Evolutionary conservation across 2,113 vertebrate species (phyloP), one percentile per base, ranked within the genome.

Genomic region (Arothron firmamentum): DNA sequence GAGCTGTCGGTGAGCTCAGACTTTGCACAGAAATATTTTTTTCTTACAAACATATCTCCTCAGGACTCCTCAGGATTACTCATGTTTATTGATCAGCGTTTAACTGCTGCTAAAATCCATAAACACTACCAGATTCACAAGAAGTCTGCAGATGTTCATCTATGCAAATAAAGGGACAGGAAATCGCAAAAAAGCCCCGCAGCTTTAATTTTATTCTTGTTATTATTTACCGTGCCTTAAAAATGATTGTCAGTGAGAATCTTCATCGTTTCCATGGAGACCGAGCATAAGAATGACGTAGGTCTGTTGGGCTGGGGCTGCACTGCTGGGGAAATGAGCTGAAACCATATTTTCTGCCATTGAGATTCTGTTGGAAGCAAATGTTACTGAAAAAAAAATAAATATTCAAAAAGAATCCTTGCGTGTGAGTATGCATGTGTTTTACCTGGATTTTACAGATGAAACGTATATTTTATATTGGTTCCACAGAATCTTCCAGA

Each of bases 281-380:
- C 43, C 16, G 16, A 45, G 34, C 8, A 12, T 38, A 4, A 38
- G 34, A 10, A 12, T 38, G 9, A 38, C 1, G 15, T 15, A 45
- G 43, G 43, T 16, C 43, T 45, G 43, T 45, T 45, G 43, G 43
- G 16, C 6, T 31, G 42, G 6, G 42, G 42, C 14, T 16, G 17
- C 43, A 15, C 43, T 45, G 43, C 43, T 45, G 43, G 2, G 43
- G 5, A 17, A 14, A 45, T 3, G n/a, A 49, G 9, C 47, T 18
- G 16, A 10, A 18, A 10, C 17, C 3, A 49, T 9, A 18, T 18
- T 3, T 49, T 15, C 11, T 25, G 48, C 58, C 75, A 58, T 56
- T 49, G 53, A 67, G 34, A 56, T 80, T 78, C 75, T 77, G 55
- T 65, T 58, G 25, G 74, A 70, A 52, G 13, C 50, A 80, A 77